Base-by-base conservation (phyloP, 1,140 invertebrate genomes). In the Druon quercuslanigerum region DNA sequence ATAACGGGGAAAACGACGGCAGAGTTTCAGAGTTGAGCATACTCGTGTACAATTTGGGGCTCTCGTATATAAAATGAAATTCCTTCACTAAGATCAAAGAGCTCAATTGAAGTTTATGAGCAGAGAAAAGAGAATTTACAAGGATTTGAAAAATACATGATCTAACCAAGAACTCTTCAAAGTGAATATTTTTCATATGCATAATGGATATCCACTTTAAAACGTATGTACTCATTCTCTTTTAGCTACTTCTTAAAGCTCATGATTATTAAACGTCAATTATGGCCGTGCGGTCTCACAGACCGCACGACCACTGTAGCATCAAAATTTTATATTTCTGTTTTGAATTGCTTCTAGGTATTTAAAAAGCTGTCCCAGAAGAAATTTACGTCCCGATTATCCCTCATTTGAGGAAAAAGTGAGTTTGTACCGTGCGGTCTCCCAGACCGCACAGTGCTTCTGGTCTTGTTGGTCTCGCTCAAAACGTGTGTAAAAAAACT, bases 31-130 rank as follows among this genome's bases (percentile, higher is more conserved):
- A 20, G 40, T 40, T 66, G 25, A 66, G 40, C 60, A n/a, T 40
- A 66, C 40, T 66, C 60, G 60, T 66, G 60, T 66, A 33, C 60
- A 33, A 66, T 66, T n/a, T 66, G 60, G 40, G 60, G 33, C 60
- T 66, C 60, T 66, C 33, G 14, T 40, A 66, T 14, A 66, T 66
- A 40, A 66, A 66, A 66, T 66, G 60, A 66, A 66, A 66, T 66
- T 66, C 60, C 20, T 25, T 66, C 40, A 66, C 25, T 66, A 33
- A 66, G 60, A 66, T 66, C 60, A 66, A 66, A 66, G 60, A 66
- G 16, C 60, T 46, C 5, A 14, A 66, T 14, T 33, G 60, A 40
- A 66, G 60, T 66, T 66, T 40, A 66, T 66, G 60, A 66, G 25
- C n/a, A 66, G 40, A 20, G 14, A 46, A 66, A 40, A 66, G 40